Conservation (phyloP, 2,797 vertebrate genomes). For the Eupleurogrammus muticus region DNA sequence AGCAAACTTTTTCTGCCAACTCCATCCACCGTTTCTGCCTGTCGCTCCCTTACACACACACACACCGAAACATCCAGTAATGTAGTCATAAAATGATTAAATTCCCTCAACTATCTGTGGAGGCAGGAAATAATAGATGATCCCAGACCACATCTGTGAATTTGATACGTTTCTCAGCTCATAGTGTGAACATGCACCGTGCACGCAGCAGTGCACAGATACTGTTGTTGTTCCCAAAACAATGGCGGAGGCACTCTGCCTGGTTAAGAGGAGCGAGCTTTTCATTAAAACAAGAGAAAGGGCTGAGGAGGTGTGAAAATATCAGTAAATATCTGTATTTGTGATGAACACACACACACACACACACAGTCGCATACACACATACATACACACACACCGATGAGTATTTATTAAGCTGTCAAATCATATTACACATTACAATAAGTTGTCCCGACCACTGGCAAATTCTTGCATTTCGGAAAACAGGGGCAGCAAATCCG, state of each 20-base stretch:
- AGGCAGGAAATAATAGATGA: conserved; percentile 67
- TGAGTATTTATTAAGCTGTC: conserved; percentile 59
- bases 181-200: conserved; percentile 9
- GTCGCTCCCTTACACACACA: background rate
- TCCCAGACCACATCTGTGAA: conserved; percentile 46
- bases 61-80: conserved; percentile 13
- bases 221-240: too few species aligned
- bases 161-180: conserved; percentile 54
- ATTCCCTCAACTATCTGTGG: conserved; percentile 54
- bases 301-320: too few species aligned
- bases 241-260: too few species aligned
- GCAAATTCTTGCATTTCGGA: conserved; percentile 14
- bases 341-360: conserved; percentile 13
- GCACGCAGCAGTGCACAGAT: too few species aligned
- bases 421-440: conserved; percentile 75
- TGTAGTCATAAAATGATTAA: conserved; percentile 50
- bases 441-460: conserved; percentile 35
- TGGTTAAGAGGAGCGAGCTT: too few species aligned
- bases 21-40: conserved; percentile 9
- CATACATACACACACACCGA: conserved; percentile 41
- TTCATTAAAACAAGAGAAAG: too few species aligned
- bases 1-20: conserved; percentile 15
- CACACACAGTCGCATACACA: conserved; percentile 18
- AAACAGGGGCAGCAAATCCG: conserved; percentile 1
- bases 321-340: too few species aligned